Base-by-base conservation (phyloP, 92 coral and sea anemone species). In the Ricordea florida region DNA sequence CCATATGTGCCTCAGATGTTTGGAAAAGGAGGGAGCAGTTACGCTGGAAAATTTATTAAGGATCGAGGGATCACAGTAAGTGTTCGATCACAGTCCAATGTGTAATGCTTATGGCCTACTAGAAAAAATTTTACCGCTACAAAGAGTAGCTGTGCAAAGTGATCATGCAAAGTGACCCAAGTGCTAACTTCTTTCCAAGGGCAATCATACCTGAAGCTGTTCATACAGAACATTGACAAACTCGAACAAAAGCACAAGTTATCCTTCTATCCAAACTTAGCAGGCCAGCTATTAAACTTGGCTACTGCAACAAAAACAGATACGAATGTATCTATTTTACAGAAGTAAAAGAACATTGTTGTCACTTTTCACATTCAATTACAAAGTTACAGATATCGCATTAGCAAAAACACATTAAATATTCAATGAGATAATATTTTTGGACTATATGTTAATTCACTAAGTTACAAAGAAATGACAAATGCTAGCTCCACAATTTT, bases 81-180 rank as follows among this genome's bases (percentile, higher is more conserved):
- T n/a, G n/a, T n/a, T n/a, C n/a, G n/a, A n/a, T n/a, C 64, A 22
- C 66, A 68, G 42, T 68, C 53, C 28, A 33, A 68, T 68, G 21
- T 68, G 21, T 50, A 28, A 45, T 31, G 63, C 44, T 25, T 46
- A 48, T 52, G 65, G 62, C 32, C 66, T 27, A 23, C 45, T 51
- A 3, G 29, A 31, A 53, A 69, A 72, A 17, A 73, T 58, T 40
- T 69, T 45, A 50, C 18, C 63, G 10, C 30, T 33, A 48, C 32
- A 25, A 15, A 50, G 51, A 9, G 58, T 69, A 14, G 76, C 64
- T 48, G 76, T 68, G 41, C 31, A 5, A 61, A 68, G 26, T 50
- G 62, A 15, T 46, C 76, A 48, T 68, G 76, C 46, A 68, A 68
- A 32, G 49, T 68, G 24, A 68, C 60, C 29, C 76, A 48, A 48